A percentile compares a stretch with the other conserved stretches of the same genome.
These are phyloP conservation scores for Aix galericulata DNA, from an alignment of 2,113 vertebrate genomes.

Conservation along the genomic window DNA sequence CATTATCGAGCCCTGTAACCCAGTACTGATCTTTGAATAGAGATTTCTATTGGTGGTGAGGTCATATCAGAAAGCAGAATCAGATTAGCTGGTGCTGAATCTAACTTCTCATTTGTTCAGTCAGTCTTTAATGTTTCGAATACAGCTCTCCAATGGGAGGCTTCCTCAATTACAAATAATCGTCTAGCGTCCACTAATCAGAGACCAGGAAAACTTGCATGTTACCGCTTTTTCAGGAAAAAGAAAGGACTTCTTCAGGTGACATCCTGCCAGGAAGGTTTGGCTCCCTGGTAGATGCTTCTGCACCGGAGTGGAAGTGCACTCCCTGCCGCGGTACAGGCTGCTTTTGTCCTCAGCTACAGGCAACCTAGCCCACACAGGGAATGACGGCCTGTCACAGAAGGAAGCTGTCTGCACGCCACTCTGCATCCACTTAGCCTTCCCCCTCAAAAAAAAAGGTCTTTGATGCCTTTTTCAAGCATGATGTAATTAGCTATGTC, in stretches of 20 bases:
- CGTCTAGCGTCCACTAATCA: background rate
- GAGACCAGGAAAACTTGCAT: background rate
- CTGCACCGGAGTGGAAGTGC: background rate
- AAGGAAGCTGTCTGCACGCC: background rate
- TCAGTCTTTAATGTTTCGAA: background rate
- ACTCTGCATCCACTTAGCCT: background rate
- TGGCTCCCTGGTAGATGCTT: background rate
- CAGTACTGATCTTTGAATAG: background rate
- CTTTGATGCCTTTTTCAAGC: background rate
- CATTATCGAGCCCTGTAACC: background rate
- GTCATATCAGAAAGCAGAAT: background rate
- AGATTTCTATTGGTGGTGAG: background rate
- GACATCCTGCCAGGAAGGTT: accelerated
- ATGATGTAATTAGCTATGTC: accelerated
- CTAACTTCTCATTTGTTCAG: background rate
- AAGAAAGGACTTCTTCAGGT: background rate
- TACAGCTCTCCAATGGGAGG: background rate
- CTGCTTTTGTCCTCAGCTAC: background rate
- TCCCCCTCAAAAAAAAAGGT: background rate
- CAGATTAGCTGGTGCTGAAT: background rate
- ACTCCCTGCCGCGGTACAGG: background rate
- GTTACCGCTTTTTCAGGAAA: background rate
- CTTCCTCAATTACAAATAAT: background rate
- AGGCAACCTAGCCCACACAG: background rate
- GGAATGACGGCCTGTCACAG: background rate